Base-by-base conservation (phyloP, 1,140 invertebrate genomes). In the Trachelipus rathkii region DNA sequence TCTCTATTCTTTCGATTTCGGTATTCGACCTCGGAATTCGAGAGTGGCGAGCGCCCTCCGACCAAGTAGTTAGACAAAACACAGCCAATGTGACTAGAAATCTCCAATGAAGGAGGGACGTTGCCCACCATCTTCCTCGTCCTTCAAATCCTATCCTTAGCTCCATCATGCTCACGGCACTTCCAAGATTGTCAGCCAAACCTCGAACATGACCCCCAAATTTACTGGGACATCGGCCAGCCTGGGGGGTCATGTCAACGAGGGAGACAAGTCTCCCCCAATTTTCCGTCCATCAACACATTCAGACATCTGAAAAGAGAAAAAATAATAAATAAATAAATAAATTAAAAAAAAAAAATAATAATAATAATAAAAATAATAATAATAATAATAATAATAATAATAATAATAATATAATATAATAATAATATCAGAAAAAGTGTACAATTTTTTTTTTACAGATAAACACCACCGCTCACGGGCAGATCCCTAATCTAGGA, bases 141-240 rank as follows among this genome's bases (percentile, higher is more conserved):
- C 1, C 33, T 33, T 33, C 33, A 6, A 33, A 33, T 33, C 50
- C 50, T 60, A 1, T 60, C 50, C 50, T 13, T 2, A 15, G 50
- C 11, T 19, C 8, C 50, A 60, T 60, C 11, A 13, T 60, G 11
- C 19, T 60, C 19, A 60, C 11, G 50, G 50, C 50, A 60, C 50
- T 19, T 60, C 11, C 11, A 60, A 60, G 19, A 60, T 19, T 2
- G 19, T 60, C 50, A 60, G 8, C 50, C 50, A 19, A 60, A 60
- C 50, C 50, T 60, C 11, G 50, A 60, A 60, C 50, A 60, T 60
- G 50, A 60, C 50, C 50, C 50, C 50, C 50, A 60, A 60, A 19
- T 19, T 19, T 60, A 60, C 50, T 13, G 50, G 50, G 50, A 13
- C 50, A 60, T 19, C 11, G 19, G 50, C 50, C 50, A 60, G 50